Evolutionary conservation across 2,113 vertebrate genomes (phyloP).

Genomic region (Isurus oxyrinchus): DNA sequence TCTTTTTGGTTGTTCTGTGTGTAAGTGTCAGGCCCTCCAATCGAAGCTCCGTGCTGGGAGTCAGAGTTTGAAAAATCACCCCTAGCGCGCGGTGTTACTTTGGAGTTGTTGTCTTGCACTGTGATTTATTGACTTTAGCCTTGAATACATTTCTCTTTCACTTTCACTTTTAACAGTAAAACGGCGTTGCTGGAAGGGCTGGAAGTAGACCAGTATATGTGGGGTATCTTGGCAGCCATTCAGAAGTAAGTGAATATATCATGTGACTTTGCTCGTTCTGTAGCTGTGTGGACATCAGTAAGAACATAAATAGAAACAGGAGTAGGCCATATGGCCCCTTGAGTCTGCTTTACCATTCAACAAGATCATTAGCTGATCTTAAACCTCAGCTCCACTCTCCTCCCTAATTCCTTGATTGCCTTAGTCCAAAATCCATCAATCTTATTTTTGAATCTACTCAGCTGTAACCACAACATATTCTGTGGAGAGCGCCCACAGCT

Average conservation of each 20-base stretch:
- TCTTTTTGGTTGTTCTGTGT: not conserved
- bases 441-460: not conserved
- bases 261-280: not conserved
- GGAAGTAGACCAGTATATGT: conserved; percentile 96
- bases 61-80: not conserved
- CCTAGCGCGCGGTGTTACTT: not conserved
- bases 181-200: conserved; percentile 85
- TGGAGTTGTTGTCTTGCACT: not conserved
- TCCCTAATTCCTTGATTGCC: not conserved
- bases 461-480: no score
- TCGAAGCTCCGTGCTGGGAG: not conserved
- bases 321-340: not conserved
- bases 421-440: not conserved
- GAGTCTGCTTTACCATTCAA: not conserved
- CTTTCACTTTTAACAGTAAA: conserved; percentile 63
- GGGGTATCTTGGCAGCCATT: conserved; percentile 89
- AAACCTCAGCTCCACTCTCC: not conserved
- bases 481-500: not conserved
- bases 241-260: conserved; percentile 70
- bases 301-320: not conserved
- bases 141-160: not conserved
- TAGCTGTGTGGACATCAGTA: not conserved
- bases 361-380: no score
- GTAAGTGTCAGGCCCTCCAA: not conserved
- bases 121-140: not conserved